Conservation (phyloP, 2,888 invertebrate genomes). For the Anticlea derivata region DNA sequence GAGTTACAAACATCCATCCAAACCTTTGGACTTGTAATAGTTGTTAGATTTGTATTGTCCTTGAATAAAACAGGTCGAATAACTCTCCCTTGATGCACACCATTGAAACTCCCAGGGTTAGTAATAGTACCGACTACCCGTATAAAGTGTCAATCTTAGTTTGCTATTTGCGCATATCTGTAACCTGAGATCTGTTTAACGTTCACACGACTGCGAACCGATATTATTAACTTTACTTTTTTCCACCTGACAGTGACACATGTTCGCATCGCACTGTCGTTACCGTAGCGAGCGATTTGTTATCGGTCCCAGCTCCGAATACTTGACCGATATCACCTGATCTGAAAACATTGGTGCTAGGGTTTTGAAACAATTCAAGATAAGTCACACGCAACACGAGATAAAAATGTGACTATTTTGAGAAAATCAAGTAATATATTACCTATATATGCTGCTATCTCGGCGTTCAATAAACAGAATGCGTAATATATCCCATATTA, state of each 20-base stretch:
- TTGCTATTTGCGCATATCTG: neutral
- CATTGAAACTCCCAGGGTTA: neutral
- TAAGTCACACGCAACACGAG: constrained; percentile 19
- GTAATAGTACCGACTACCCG: no score
- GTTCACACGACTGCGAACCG: constrained; percentile 13
- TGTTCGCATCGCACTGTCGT: constrained; percentile 39
- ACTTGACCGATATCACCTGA: constrained; percentile 45
- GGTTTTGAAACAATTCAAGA: constrained; percentile 11
- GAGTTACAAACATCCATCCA: no score
- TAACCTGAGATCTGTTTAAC: constrained; percentile 1
- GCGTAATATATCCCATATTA: no score
- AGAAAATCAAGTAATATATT: no score
- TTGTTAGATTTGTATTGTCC: neutral
- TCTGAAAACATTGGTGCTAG: constrained; percentile 31
- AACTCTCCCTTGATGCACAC: neutral
- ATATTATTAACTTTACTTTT: constrained; percentile 27
- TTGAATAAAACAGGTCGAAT: neutral
- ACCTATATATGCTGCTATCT: neutral
- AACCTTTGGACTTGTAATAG: neutral
- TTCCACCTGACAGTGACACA: constrained; percentile 36
- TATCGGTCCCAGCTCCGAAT: constrained; percentile 41
- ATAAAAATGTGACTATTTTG: neutral
- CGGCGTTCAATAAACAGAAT: no score
- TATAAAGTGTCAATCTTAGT: neutral
- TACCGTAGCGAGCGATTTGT: constrained; percentile 35